phyloP scores from a whole-genome alignment of 37 sponge, comb jelly and placozoan species.

The Chondrosia reniformis region DNA sequence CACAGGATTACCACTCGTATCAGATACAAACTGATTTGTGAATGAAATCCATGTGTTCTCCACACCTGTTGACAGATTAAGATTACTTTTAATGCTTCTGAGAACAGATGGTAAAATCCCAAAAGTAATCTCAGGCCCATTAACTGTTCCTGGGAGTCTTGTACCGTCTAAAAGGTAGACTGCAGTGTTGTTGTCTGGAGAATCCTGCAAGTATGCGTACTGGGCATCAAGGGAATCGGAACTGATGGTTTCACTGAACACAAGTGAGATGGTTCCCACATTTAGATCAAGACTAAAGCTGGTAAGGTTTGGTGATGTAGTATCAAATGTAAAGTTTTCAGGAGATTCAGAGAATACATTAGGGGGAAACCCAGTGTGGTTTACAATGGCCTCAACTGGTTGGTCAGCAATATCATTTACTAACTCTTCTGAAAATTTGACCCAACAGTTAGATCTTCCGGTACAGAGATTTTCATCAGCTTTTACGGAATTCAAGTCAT shows the following conservation, averaged over 20 bases:
- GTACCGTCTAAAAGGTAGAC: constrained; percentile 47
- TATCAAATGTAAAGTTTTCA: constrained; percentile 44
- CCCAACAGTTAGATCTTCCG: constrained; percentile 45
- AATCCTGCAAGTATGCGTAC: constrained; percentile 47
- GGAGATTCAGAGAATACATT: constrained; percentile 10
- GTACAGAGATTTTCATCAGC: constrained; percentile 52
- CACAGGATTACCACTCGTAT: constrained; percentile 46
- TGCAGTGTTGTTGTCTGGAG: constrained; percentile 39
- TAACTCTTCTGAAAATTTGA: constrained; percentile 44
- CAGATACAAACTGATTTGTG: constrained; percentile 39
- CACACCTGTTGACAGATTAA: constrained; percentile 53
- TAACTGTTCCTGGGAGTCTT: constrained; percentile 8
- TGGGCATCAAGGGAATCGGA: constrained; percentile 42
- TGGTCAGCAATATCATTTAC: constrained; percentile 77
- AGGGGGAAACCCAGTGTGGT: neutral
- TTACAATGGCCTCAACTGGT: constrained; percentile 28
- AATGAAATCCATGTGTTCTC: constrained; percentile 60
- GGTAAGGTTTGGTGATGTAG: constrained; percentile 51
- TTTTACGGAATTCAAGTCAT: constrained; percentile 75
- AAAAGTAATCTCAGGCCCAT: constrained; percentile 35
- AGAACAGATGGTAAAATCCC: constrained; percentile 42
- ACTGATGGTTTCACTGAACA: constrained; percentile 83
- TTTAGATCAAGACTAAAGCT: constrained; percentile 60
- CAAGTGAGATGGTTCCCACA: constrained; percentile 39
- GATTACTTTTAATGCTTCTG: constrained; percentile 47